Base-by-base conservation (phyloP, 1,140 invertebrate species). In the Drosophila persimilis region DNA sequence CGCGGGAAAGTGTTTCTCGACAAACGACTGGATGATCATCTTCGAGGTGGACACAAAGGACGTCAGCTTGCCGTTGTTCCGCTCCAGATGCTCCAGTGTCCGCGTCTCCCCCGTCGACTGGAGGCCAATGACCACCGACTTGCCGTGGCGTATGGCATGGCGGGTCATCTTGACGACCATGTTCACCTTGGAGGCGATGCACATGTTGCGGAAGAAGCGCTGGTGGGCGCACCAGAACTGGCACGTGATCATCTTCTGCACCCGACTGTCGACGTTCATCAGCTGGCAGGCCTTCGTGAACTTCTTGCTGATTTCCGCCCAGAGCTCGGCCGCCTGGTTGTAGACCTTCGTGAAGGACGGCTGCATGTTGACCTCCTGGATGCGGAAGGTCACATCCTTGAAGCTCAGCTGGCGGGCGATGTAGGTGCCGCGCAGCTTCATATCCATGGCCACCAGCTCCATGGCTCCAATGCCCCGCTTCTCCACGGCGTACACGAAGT, bases 361-460 rank as follows among this genome's bases (percentile, higher is more conserved):
- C 0, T 95, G 93, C 24, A 99, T 93, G 3, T 96, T 94, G 51
- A 99, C 97, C 93, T 99, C 98, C 91, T 99, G 97, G 77, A 99
- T 98, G 92, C 96, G 96, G 92, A 99, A 99, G 29, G 95, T 94
- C 4, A 99, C 98, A 17, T 96, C 97, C 81, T 98, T 95, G 91
- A 99, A 99, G 90, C 98, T 99, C 3, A 99, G 93, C 91, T 99
- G 99, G 11, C 99, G 93, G 1, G 99, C 98, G 64, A 99, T 99
- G 91, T 99, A 99, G 95, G 99, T 98, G 46, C 99, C 99, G 60
- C 98, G 93, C 2, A 99, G 92, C 92, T 99, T 99, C 98, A 99
- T 99, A 91, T 99, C 99, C 98, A 99, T 99, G 0, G 99, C 99
- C 22, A 99, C 98, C 45, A 99, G 96, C 93, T 99, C 99, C 99